Base-by-base conservation (phyloP, 2,797 vertebrate species). In the Tapera naevia region DNA sequence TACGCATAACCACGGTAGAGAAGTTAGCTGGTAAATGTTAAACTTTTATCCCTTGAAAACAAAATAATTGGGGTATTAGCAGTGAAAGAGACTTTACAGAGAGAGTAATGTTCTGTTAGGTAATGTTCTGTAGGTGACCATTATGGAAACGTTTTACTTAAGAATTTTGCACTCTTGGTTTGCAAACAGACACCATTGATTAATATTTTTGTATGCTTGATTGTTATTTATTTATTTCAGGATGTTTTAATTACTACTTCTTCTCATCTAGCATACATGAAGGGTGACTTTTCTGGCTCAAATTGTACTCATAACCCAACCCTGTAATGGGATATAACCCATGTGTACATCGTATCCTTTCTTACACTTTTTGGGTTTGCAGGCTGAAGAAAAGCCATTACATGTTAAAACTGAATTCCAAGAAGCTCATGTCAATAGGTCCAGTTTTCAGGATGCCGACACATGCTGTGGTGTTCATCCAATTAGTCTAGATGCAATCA, bases 1-100 rank as follows among this genome's bases (percentile, higher is more conserved):
- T 6, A 58, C 45, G 39, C 0, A 0, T 37, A 18, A 25, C 35
- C 74, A 3, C 60, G 32, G 54, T 43, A 79, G 62, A 66, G 48
- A 67, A 37, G 2, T 33, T 46, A 21, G 2, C 11, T 72, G 53
- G 25, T 58, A 37, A 41, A 74, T 50, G 69, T 69, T 65, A 50
- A 50, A 22, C 18, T 39, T 56, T 32, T 7, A 19, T 41, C 61
- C 41, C 41, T 54, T 85, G 51, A 30, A 62, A 89, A 58, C 35
- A 16, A 80, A 72, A 51, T 28, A 16, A 8, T 24, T 14, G 16
- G 23, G 6, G 1, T 74, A 8, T 74, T 53, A 50, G n/a, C 32
- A 30, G 15, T 57, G 57, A 62, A 41, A 35, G 33, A 79, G 30
- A 19, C 17, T 84, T 72, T 90, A 24, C 0, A 57, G 33, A 51